Evolutionary conservation across 1,140 invertebrate genomes (phyloP).

Genomic region (Manduca sexta): DNA sequence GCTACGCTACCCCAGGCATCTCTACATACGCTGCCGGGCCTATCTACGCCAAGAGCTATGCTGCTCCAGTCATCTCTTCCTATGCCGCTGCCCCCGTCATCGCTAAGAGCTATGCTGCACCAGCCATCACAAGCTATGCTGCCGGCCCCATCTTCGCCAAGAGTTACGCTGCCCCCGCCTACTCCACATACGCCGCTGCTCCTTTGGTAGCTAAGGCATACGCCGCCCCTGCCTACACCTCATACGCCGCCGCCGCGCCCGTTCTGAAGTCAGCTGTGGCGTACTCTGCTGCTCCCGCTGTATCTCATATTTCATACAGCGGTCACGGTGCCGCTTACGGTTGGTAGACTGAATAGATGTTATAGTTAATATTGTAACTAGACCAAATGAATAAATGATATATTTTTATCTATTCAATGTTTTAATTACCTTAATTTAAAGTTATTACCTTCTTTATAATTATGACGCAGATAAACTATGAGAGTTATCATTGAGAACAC

Average conservation of each 20-base stretch:
- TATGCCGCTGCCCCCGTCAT: too few species aligned
- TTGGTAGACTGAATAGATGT: too few species aligned
- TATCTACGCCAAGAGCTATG: constrained; percentile 19
- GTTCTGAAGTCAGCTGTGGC: not conserved
- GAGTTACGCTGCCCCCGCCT: constrained; percentile 12
- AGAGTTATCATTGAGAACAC: too few species aligned
- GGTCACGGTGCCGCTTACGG: constrained; percentile 15
- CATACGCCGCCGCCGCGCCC: constrained; percentile 26
- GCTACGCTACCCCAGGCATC: constrained; percentile 15
- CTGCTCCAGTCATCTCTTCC: constrained; percentile 16
- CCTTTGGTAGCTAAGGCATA: constrained; percentile 20
- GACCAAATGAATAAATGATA: too few species aligned
- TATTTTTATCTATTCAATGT: too few species aligned
- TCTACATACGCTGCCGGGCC: constrained; percentile 24
- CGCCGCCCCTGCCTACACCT: constrained; percentile 15
- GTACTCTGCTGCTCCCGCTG: constrained; percentile 16
- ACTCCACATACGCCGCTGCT: constrained; percentile 16
- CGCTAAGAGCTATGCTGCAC: constrained; percentile 17
- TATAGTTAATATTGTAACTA: too few species aligned
- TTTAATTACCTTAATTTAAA: too few species aligned
- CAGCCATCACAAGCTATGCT: constrained; percentile 25
- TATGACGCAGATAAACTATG: too few species aligned
- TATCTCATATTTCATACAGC: too few species aligned
- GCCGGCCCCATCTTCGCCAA: constrained; percentile 4
- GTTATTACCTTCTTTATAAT: too few species aligned